Base-by-base conservation (phyloP, 2,113 vertebrate genomes). In the Lophotis ruficrista region DNA sequence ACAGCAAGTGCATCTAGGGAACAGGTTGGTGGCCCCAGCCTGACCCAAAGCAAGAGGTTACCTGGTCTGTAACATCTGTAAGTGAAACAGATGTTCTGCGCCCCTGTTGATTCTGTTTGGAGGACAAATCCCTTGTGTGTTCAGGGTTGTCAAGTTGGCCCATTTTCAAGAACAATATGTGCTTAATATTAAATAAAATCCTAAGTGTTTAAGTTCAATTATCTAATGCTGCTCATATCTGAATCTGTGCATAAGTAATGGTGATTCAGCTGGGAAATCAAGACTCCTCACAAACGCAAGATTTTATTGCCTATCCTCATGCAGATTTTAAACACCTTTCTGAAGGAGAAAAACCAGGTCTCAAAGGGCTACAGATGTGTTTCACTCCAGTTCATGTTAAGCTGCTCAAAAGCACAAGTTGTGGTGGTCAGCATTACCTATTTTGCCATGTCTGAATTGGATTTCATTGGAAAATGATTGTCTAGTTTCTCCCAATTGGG, bases 271-370 rank as follows among this genome's bases (percentile, higher is more conserved):
- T 58, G 33, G 73, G 79, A 93, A 80, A 93, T 38, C 45, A 84
- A 37, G 31, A 58, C 66, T 27, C 48, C 76, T 90, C 86, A 88
- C 7, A 25, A 20, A 4, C 1, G 10, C 33, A 81, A 77, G 25
- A 70, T 77, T 77, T 80, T 78, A 73, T 81, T 86, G 71, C 68
- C 82, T 65, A 24, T 18, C 35, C n/a, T 83, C 60, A 51, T 14
- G 47, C 14, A 90, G 88, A 90, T 81, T 93, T 95, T 68, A 90
- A 94, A 45, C 41, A 86, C n/a, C 68, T 62, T 92, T 77, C 71
- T 60, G 37, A 88, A 86, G 79, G 71, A 90, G 62, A 6, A 51
- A 61, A 83, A 51, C 10, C n/a, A 76, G 31, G 51, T 43, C 71
- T 92, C 62, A 68, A 64, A 82, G 57, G 57, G 35, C 53, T 61